Evolutionary conservation across 2,797 vertebrate species (phyloP).

Genomic region (Limosa lapponica): DNA sequence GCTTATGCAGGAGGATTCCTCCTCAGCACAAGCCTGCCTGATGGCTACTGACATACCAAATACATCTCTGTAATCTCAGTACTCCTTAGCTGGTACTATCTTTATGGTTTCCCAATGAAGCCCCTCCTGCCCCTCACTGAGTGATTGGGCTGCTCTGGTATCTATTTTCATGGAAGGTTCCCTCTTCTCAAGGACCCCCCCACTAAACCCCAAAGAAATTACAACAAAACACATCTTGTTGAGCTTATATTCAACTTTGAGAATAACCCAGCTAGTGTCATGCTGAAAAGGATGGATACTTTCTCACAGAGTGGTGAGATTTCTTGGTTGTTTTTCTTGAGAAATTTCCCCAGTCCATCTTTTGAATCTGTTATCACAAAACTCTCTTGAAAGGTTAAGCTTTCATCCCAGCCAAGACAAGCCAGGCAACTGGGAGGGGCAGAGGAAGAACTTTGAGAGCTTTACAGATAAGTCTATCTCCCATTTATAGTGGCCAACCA

Average conservation of each 20-base stretch:
- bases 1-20: fast-evolving
- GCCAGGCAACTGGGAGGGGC: not conserved
- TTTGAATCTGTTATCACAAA: not conserved
- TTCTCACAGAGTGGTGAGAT: not conserved
- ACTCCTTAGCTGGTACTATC: not conserved
- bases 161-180: not conserved
- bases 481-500: not conserved
- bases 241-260: not conserved
- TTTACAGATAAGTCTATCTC: not conserved
- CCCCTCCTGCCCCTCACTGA: not conserved
- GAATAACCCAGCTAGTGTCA: not conserved
- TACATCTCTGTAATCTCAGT: not conserved
- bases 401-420: not conserved
- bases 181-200: not conserved
- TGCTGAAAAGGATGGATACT: not conserved
- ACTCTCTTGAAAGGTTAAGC: not conserved
- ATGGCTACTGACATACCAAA: not conserved
- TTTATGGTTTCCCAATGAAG: not conserved
- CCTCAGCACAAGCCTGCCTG: not conserved
- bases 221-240: not conserved
- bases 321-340: not conserved
- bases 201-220: not conserved
- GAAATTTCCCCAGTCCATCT: not conserved
- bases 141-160: not conserved
- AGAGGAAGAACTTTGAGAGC: not conserved